Evolutionary conservation across 2,113 vertebrate species (phyloP).

Genomic region (Odocoileus virginianus): DNA sequence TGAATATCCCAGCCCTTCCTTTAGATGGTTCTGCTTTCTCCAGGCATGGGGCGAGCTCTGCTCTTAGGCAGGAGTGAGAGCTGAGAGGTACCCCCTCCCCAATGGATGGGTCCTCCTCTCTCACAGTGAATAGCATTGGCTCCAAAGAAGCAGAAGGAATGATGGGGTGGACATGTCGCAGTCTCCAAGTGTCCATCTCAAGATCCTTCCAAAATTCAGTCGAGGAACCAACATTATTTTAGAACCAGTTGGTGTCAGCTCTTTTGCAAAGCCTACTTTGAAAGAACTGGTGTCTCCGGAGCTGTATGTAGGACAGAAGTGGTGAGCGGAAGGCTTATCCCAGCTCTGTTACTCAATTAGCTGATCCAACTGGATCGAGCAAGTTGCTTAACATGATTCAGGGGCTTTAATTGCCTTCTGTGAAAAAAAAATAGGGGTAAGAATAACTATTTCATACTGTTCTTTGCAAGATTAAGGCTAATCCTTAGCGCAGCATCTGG

Average conservation of each 20-base stretch:
- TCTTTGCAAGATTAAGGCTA: not conserved
- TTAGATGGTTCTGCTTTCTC: not conserved
- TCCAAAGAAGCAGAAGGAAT: not conserved
- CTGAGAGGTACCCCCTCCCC: not conserved
- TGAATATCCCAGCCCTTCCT: not conserved
- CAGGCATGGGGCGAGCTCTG: fast-evolving
- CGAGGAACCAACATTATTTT: not conserved
- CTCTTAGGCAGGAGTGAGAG: not conserved
- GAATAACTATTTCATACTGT: not conserved
- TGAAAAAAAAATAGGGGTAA: not conserved
- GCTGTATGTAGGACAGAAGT: not conserved
- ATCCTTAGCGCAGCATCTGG: not conserved
- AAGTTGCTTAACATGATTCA: not conserved
- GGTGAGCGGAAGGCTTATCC: not conserved
- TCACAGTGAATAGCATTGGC: not conserved
- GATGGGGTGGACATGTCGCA: not conserved
- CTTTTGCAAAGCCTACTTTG: not conserved
- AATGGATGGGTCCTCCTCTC: fast-evolving
- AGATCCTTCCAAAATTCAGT: not conserved
- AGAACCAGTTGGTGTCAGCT: not conserved
- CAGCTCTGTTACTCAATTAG: not conserved
- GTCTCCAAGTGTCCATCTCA: not conserved
- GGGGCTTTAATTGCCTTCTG: not conserved
- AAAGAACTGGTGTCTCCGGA: not conserved
- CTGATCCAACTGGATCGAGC: not conserved